Evolutionary conservation across 2,113 vertebrate species (phyloP), one percentile per base, ranked within the genome.

Genomic region (Sula dactylatra): DNA sequence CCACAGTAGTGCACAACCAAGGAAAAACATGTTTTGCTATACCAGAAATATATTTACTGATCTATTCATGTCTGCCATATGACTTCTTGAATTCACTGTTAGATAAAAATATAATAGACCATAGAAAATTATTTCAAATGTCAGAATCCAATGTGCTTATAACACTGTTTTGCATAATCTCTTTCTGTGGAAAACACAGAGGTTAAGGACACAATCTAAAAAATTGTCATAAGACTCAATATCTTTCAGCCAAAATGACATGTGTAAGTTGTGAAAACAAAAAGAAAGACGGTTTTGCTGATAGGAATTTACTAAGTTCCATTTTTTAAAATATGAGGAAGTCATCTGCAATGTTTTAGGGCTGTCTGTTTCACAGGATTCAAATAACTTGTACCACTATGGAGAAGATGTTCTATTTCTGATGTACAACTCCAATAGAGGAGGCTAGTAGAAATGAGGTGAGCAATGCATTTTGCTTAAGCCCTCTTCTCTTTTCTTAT

Each of bases 61-160:
- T 97, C 96, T 96, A 92, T 90, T 97, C 72, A 72, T 6, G 42
- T 92, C 56, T 78, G 42, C 38, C 95, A 72, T 54, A 82, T 62
- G 58, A 70, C 65, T 95, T 82, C 76, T 90, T 52, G 16, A 87
- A 97, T 90, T 95, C 56, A 87, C 73, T 97, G 72, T 92, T 88
- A 67, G 83, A 88, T 13, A 76, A 65, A 97, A 97, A 78, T 21
- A 94, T 84, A 97, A 96, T 50, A 92, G 88, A 88, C 73, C 65
- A 83, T 6, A 92, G 67, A 29, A 96, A 96, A 96, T 91, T 92
- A 82, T 95, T 98, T 95, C 76, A 98, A 96, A 95, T 95, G 56
- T 90, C 94, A 97, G 78, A 97, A 96, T 93, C 88, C 29, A 90
- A 54, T 77, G 42, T 73, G 12, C 82, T 95, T 91, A 85, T 73